Conservation (phyloP, 1,140 invertebrate species). For the Sycophaga agraensis region DNA sequence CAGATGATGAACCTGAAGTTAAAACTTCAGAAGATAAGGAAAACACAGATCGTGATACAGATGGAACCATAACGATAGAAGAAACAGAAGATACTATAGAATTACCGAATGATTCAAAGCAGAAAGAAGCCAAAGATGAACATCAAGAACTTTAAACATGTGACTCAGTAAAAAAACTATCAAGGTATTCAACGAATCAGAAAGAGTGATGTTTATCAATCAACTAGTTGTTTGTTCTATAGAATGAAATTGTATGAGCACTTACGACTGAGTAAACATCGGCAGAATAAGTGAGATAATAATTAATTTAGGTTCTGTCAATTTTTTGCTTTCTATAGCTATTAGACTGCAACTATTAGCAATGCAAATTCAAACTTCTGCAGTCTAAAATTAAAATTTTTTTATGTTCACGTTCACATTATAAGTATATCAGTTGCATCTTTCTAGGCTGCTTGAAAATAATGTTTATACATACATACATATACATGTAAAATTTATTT, state of each 20-base stretch:
- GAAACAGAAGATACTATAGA: conserved; percentile 28
- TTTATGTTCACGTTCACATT: conserved; percentile 19
- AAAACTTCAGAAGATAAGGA: conserved; percentile 30
- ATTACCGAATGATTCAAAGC: conserved; percentile 19
- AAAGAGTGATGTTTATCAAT: conserved; percentile 12
- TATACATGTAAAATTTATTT: background rate
- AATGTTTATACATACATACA: background rate
- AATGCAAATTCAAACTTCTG: conserved; percentile 15
- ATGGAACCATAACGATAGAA: conserved; percentile 23
- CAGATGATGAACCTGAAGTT: conserved; percentile 1
- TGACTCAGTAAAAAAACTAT: conserved; percentile 30
- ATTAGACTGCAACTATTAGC: background rate
- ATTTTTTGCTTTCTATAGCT: conserved; percentile 1
- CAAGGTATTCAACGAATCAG: conserved; percentile 15
- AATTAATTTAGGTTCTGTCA: conserved; percentile 8
- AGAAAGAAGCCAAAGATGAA: conserved; percentile 25
- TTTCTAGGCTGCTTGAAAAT: conserved; percentile 4
- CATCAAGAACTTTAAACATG: conserved; percentile 42
- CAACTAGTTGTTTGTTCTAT: conserved; percentile 9
- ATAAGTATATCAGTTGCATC: conserved; percentile 1
- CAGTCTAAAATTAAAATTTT: conserved; percentile 6
- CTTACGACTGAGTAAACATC: background rate
- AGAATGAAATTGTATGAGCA: conserved; percentile 12
- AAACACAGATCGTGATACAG: conserved; percentile 41
- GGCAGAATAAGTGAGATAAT: conserved; percentile 19